phyloP scores from a whole-genome alignment of 2,113 vertebrate species.

The Charadrius vociferus region DNA sequence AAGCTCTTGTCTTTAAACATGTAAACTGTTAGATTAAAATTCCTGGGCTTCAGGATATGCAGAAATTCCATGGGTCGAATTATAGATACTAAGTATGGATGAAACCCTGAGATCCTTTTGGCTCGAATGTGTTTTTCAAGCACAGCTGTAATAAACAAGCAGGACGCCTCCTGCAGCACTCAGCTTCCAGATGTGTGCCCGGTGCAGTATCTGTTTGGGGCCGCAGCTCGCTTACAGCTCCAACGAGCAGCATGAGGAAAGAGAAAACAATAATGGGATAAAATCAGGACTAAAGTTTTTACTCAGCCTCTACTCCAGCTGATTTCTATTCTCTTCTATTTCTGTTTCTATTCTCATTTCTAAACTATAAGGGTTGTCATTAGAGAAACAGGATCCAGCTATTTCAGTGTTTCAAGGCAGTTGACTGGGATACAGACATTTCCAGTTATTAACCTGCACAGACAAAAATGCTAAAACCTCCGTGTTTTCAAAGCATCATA shows the following conservation, averaged over 20 bases:
- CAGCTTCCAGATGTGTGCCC: neutral
- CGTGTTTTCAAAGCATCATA: neutral
- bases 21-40: slow-evolving; percentile 24
- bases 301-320: neutral
- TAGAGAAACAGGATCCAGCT: neutral
- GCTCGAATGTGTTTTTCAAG: neutral
- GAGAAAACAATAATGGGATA: neutral
- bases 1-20: neutral
- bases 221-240: neutral
- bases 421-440: neutral
- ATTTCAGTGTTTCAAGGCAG: neutral
- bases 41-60: neutral
- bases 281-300: neutral
- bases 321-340: neutral
- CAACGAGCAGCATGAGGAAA: neutral
- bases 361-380: fast-evolving
- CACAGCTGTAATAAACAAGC: neutral
- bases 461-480: neutral
- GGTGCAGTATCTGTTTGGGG: neutral
- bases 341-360: neutral
- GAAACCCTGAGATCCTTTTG: neutral
- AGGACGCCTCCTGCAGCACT: neutral
- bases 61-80: neutral
- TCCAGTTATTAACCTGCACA: neutral
- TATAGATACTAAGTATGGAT: neutral